Base-by-base conservation (phyloP, 2,113 vertebrate species). In the Gavia stellata region DNA sequence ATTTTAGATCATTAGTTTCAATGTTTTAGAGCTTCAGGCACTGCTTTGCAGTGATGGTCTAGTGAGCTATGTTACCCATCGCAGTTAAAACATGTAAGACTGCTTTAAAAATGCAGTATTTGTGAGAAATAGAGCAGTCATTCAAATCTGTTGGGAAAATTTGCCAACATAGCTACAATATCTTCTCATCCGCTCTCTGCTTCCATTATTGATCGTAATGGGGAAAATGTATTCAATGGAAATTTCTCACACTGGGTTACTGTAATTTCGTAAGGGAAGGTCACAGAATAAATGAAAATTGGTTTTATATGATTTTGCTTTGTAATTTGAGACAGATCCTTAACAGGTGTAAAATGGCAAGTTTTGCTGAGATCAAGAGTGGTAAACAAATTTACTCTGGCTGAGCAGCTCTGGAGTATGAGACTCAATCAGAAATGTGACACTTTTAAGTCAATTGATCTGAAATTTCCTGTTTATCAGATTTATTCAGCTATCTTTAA, bases 1-100 rank as follows among this genome's bases (percentile, higher is more conserved):
- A 91, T 77, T 87, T 94, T 70, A 87, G 66, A 97, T 96, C 84
- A 82, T 95, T 95, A 94, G 58, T 87, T 94, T 95, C 77, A 87
- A 31, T 28, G 62, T 59, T 95, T 80, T 26, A 86, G 86, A 73
- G 66, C 95, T 95, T 73, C 66, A 66, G 94, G 94, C 91, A 73
- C 29, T 62, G 31, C 55, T 96, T 92, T 92, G 84, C 81, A 85
- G 20, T 24, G 49, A 94, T 63, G 71, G 62, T 72, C 78, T 62
- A 85, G 55, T 0, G 1, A 94, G 33, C 52, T 68, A 3, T 45
- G 81, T 38, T 95, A 62, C 66, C 84, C 83, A 59, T 47, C 8
- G 3, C 78, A 82, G 81, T 85, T 91, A 91, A 94, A 96, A 93
- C 52, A 62, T 45, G 50, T 84, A 73, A 92, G 42, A 79, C 45